Conservation (phyloP, 2,888 invertebrate species). For the Ornithoptera priamus region DNA sequence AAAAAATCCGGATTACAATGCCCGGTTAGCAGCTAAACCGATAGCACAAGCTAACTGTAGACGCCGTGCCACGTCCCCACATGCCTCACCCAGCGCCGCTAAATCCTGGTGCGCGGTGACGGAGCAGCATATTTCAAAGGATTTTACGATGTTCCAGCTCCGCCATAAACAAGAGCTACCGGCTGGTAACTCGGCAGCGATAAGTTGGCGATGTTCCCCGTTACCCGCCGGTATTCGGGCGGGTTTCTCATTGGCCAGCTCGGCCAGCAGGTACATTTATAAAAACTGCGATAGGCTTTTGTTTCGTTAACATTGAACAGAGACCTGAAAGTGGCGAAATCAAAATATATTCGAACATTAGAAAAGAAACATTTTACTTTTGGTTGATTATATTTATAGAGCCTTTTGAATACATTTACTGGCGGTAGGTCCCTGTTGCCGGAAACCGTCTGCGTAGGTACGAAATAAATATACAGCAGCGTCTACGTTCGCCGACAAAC, state of each 20-base stretch:
- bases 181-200: slow-evolving; percentile 17
- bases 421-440: too few species aligned
- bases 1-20: too few species aligned
- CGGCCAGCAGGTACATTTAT: slow-evolving; percentile 3
- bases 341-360: neutral
- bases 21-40: too few species aligned
- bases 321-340: too few species aligned
- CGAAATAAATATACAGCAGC: too few species aligned
- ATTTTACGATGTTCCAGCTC: slow-evolving; percentile 49
- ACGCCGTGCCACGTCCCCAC: neutral
- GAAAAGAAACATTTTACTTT: neutral
- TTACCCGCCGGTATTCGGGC: too few species aligned
- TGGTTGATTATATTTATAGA: neutral
- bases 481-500: too few species aligned
- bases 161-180: slow-evolving; percentile 41
- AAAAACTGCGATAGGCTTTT: neutral
- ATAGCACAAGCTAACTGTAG: too few species aligned
- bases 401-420: neutral
- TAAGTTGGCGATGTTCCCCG: slow-evolving; percentile 21
- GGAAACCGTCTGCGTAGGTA: too few species aligned
- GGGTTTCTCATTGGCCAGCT: neutral
- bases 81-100: slow-evolving; percentile 15
- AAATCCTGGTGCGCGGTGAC: slow-evolving; percentile 24
- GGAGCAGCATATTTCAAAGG: slow-evolving; percentile 44
- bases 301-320: too few species aligned